Base-by-base conservation (phyloP, 2,888 invertebrate species). In the Patella depressa region DNA sequence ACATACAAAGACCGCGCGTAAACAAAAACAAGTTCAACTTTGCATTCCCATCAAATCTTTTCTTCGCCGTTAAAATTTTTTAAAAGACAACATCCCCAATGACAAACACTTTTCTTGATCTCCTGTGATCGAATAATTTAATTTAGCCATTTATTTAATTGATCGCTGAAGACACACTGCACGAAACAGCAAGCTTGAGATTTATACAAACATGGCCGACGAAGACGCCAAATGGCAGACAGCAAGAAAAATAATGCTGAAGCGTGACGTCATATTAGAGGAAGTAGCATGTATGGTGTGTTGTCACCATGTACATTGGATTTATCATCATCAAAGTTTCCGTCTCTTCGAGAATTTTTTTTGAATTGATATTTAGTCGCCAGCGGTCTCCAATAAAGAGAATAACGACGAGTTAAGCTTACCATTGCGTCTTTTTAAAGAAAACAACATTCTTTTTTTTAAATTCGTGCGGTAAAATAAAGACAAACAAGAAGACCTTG, bases 21-120 rank as follows among this genome's bases (percentile, higher is more conserved):
- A 76, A 76, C 76, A 76, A 17, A n/a, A 65, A 73, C 76, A 76
- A 73, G 76, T 76, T 76, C 76, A 73, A 76, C 72, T 76, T 76
- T 76, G 45, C 72, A 76, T 72, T 76, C 72, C 72, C 45, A 12
- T 24, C 24, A 24, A 19, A 65, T 24, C 24, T 24, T 19, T 65
- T 65, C 24, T 65, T 24, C 19, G 19, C 65, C 65, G 24, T 65
- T 65, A 19, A 24, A 19, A 24, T 65, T 65, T 57, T 65, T 65
- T 65, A 19, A 65, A 24, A 65, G 65, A 65, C 24, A 65, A 19
- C 19, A 65, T 24, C 19, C 24, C 19, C 65, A 65, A 65, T 24
- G 24, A 24, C 65, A 65, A 65, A 65, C 65, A 65, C 9, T 19
- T 65, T 65, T 19, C 19, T 19, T 65, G 24, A 65, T 24, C 65